These are phyloP conservation scores for Parazoanthus swiftii DNA, from an alignment of 92 coral and sea anemone genomes.

Conservation along the genomic window DNA sequence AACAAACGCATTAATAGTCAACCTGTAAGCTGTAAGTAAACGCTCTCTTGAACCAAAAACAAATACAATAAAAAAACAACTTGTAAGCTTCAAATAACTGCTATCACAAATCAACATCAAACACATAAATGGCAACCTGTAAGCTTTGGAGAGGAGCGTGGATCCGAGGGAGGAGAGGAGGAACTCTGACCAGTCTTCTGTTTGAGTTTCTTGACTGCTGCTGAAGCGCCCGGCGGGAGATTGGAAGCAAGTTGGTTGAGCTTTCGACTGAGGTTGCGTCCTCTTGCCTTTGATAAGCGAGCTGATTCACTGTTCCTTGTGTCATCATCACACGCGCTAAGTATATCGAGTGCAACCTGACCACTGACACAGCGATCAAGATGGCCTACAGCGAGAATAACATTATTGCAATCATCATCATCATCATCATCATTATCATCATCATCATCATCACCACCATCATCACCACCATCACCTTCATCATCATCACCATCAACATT, in stretches of 20 bases:
- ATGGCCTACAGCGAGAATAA: constrained; percentile 56
- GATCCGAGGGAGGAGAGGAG: constrained; percentile 47
- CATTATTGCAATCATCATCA: too few species aligned
- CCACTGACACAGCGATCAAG: constrained; percentile 97
- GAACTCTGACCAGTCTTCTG: constrained; percentile 46
- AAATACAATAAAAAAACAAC: too few species aligned
- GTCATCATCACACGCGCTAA: constrained; percentile 85
- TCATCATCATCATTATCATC: too few species aligned
- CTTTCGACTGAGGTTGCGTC: constrained; percentile 68
- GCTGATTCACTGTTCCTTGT: constrained; percentile 50
- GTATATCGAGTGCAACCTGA: constrained; percentile 51
- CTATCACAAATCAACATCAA: too few species aligned
- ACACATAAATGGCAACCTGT: constrained; percentile 16
- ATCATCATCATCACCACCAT: too few species aligned
- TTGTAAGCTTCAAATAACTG: too few species aligned
- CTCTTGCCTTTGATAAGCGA: constrained; percentile 71
- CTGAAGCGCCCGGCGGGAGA: constrained; percentile 77
- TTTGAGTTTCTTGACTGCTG: constrained; percentile 80
- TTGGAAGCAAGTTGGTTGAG: constrained; percentile 80
- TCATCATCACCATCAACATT: too few species aligned
- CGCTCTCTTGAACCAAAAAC: too few species aligned
- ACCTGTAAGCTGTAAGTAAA: too few species aligned
- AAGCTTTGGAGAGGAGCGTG: neutral
- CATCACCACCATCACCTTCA: too few species aligned
- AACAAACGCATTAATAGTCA: too few species aligned